phyloP scores from a whole-genome alignment of 2,888 invertebrate genomes.

The Ametastegia equiseti region DNA sequence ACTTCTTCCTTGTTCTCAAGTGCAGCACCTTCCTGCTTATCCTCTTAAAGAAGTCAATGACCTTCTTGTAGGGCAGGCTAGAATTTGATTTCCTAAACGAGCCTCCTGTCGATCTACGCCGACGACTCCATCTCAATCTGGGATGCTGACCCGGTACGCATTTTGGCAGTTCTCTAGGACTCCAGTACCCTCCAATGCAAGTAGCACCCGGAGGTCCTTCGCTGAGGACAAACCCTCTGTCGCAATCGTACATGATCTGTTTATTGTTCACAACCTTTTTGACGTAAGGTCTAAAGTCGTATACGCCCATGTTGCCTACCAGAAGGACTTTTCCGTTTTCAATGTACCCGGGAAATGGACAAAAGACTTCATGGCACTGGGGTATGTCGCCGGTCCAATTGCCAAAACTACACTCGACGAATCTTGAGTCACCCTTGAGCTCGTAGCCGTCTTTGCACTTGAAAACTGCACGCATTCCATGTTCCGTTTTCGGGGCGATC shows the following conservation, averaged over 20 bases:
- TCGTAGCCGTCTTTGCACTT: conserved; percentile 95
- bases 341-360: conserved; percentile 94
- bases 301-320: conserved; percentile 97
- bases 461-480: conserved; percentile 96
- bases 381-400: conserved; percentile 96
- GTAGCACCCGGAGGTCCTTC: conserved; percentile 96
- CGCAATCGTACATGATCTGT: conserved; percentile 97
- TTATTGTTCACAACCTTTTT: conserved; percentile 93
- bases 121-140: conserved; percentile 88
- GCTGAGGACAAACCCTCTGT: conserved; percentile 91
- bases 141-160: conserved; percentile 94
- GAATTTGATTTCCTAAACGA: conserved; percentile 29
- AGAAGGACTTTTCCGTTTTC: conserved; percentile 93
- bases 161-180: conserved; percentile 91
- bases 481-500: conserved; percentile 97
- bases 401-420: conserved; percentile 94
- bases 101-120: conserved; percentile 78
- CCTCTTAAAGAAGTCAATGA: conserved; percentile 72
- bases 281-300: conserved; percentile 96
- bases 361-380: conserved; percentile 89
- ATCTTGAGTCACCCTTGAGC: conserved; percentile 84
- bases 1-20: conserved; percentile 67
- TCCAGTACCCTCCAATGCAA: conserved; percentile 96
- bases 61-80: conserved; percentile 64
- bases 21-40: conserved; percentile 71